Conservation (phyloP, 2,888 invertebrate genomes). For the Laspeyria flexula region DNA sequence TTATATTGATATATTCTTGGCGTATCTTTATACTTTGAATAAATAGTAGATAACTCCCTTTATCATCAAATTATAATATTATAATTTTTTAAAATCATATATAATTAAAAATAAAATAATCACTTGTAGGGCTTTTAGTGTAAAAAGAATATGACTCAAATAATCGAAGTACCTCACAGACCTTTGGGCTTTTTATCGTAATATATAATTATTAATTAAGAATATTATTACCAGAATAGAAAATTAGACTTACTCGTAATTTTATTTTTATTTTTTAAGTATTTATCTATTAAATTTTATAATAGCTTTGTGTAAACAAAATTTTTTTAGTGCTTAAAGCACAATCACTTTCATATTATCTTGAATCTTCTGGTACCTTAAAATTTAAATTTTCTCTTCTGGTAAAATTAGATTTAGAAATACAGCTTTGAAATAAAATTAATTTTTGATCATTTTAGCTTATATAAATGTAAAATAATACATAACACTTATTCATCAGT, state of each 20-base stretch:
- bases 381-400: background rate
- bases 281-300: too few relatives aligned
- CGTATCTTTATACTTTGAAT: background rate
- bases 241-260: background rate
- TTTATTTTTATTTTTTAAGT: too few relatives aligned
- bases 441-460: background rate
- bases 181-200: background rate
- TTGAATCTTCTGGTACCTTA: background rate
- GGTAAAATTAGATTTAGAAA: background rate
- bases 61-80: too few relatives aligned
- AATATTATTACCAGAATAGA: background rate
- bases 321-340: background rate
- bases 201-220: background rate
- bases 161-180: slow-evolving; percentile 7
- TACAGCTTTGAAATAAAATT: background rate
- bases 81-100: too few relatives aligned
- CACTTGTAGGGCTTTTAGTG: background rate
- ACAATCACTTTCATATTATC: background rate
- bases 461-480: background rate
- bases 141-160: background rate
- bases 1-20: too few relatives aligned
- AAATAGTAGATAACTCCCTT: background rate
- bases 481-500: too few relatives aligned
- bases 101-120: too few relatives aligned
- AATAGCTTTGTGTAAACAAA: too few relatives aligned